Percentiles rank a stretch among this genome's conserved stretches.
Conservation (phyloP, 2,888 invertebrate genomes). For the Pedicia rivosa region DNA sequence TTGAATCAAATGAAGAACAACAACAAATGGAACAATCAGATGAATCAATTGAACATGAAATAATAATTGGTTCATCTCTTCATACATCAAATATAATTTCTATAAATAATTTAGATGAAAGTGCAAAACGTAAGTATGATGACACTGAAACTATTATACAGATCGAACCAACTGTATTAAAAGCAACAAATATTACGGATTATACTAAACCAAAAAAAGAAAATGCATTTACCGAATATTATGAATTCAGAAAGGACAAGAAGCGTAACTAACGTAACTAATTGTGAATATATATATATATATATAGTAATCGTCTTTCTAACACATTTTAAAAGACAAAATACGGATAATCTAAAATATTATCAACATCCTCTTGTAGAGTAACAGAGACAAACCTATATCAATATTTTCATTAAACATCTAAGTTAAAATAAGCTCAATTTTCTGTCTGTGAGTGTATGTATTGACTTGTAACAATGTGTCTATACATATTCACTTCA, state of each 20-base stretch:
- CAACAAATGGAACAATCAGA: neutral
- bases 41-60: neutral
- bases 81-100: neutral
- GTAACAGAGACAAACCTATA: too few species aligned
- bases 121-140: neutral
- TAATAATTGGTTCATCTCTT: neutral
- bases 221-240: too few species aligned
- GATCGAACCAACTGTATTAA: too few species aligned
- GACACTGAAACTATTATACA: neutral
- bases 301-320: conserved; percentile 35
- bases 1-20: neutral
- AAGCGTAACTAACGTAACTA: neutral
- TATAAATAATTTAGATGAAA: neutral
- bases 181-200: too few species aligned
- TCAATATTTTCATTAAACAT: too few species aligned
- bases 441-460: too few species aligned
- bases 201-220: too few species aligned
- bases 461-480: too few species aligned
- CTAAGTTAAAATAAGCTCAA: too few species aligned
- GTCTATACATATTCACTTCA: too few species aligned
- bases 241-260: neutral
- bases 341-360: too few species aligned
- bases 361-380: too few species aligned
- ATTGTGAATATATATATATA: conserved; percentile 33
- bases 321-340: conserved; percentile 28